phyloP scores from a whole-genome alignment of 2,888 invertebrate species.

The Nematopogon swammerdamellus region DNA sequence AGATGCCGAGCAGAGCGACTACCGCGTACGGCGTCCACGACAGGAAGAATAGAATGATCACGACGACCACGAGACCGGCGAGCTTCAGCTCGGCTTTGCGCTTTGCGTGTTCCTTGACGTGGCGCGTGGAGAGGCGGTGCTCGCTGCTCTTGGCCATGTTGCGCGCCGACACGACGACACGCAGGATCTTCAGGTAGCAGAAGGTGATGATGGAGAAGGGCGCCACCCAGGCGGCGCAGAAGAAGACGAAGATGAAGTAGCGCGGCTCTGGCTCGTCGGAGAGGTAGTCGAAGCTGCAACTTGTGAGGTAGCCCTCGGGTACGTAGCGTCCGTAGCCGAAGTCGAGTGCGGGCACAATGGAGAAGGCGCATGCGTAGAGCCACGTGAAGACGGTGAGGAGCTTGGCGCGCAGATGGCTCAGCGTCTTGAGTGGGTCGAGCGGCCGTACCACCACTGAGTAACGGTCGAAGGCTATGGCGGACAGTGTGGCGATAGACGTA shows the following conservation, averaged over 20 bases:
- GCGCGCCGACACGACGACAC: conserved; percentile 56
- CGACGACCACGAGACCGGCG: conserved; percentile 63
- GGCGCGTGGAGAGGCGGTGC: conserved; percentile 48
- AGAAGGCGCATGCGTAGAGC: conserved; percentile 69
- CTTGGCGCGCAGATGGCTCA: conserved; percentile 60
- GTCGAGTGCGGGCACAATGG: conserved; percentile 65
- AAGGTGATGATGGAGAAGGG: conserved; percentile 69
- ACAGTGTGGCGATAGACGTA: conserved; percentile 75
- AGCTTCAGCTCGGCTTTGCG: conserved; percentile 69
- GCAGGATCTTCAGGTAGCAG: conserved; percentile 70
- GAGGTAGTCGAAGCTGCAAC: conserved; percentile 84
- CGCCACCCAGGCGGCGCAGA: conserved; percentile 70
- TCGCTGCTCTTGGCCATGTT: conserved; percentile 44
- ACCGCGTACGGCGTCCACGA: conserved; percentile 83
- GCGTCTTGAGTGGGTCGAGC: conserved; percentile 62
- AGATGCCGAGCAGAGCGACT: conserved; percentile 71
- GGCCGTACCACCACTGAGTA: conserved; percentile 81
- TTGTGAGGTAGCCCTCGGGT: conserved; percentile 80
- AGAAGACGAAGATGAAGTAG: conserved; percentile 71
- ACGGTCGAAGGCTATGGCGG: conserved; percentile 77
- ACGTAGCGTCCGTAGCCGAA: conserved; percentile 74
- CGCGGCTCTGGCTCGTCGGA: conserved; percentile 59
- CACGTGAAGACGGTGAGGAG: conserved; percentile 64
- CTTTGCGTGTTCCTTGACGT: conserved; percentile 60
- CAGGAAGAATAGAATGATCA: conserved; percentile 71